Evolutionary conservation across 2,113 vertebrate genomes (phyloP).

Genomic region (Marmota flaviventris): DNA sequence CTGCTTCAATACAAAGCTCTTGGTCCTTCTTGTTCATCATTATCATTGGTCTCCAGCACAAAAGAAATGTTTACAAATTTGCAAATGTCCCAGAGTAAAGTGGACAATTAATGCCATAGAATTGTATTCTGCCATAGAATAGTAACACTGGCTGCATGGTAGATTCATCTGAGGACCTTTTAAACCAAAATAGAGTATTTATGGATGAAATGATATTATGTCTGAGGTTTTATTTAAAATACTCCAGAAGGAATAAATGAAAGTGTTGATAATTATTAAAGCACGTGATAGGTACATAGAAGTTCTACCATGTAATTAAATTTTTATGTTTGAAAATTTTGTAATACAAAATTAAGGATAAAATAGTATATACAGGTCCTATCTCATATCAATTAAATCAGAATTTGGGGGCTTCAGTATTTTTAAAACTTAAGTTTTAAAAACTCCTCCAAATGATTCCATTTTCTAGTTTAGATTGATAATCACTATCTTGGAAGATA

Average conservation of each 20-base stretch:
- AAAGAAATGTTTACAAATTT: slow-evolving; percentile 50
- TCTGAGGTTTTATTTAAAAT: slow-evolving; percentile 59
- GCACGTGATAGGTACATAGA: neutral
- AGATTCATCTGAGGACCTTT: slow-evolving; percentile 35
- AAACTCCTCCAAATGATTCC: slow-evolving; percentile 17
- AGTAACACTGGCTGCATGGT: neutral
- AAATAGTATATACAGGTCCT: neutral
- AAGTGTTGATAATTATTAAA: slow-evolving; percentile 52
- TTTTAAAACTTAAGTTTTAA: neutral
- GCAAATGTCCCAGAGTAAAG: slow-evolving; percentile 46
- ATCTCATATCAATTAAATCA: slow-evolving; percentile 35
- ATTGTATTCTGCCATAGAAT: neutral
- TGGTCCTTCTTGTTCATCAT: neutral
- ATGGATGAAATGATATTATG: slow-evolving; percentile 2
- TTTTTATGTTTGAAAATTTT: slow-evolving; percentile 17
- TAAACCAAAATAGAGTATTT: slow-evolving; percentile 40
- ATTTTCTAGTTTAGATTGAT: slow-evolving; percentile 26
- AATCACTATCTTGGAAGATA: slow-evolving; percentile 30
- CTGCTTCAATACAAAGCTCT: neutral
- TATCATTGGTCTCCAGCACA: neutral
- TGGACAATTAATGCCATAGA: neutral
- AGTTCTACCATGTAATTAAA: neutral
- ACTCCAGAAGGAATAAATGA: slow-evolving; percentile 41
- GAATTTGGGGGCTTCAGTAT: neutral
- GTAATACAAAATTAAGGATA: slow-evolving; percentile 13